Conservation (phyloP, 2,888 invertebrate species). For the Drosophila neonasuta region DNA sequence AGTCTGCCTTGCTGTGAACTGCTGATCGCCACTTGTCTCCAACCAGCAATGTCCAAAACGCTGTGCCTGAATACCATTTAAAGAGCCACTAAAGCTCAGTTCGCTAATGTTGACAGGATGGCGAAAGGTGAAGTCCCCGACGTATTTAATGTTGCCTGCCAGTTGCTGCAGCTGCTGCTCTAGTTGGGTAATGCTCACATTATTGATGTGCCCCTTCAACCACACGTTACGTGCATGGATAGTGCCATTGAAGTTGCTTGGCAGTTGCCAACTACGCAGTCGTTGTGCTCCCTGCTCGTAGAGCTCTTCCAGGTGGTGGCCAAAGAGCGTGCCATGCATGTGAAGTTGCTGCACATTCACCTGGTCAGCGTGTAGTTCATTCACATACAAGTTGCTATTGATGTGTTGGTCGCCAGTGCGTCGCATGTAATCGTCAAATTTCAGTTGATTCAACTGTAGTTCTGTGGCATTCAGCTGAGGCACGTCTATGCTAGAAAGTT, state of each 20-base stretch:
- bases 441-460: constrained; percentile 43
- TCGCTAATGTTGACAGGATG: constrained; percentile 79
- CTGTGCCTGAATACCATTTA: constrained; percentile 81
- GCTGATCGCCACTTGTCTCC: constrained; percentile 77
- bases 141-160: constrained; percentile 77
- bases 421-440: constrained; percentile 58
- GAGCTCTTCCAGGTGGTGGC: constrained; percentile 52
- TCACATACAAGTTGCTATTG: constrained; percentile 58
- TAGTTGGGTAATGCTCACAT: constrained; percentile 58
- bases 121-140: constrained; percentile 75
- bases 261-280: constrained; percentile 53
- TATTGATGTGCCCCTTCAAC: constrained; percentile 74
- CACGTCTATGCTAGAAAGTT: constrained; percentile 78
- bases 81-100: constrained; percentile 80
- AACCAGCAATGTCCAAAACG: constrained; percentile 82
- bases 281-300: constrained; percentile 56
- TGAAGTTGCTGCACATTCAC: constrained; percentile 63
- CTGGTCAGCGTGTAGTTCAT: constrained; percentile 47
- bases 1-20: constrained; percentile 76
- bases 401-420: constrained; percentile 60
- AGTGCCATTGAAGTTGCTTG: constrained; percentile 71
- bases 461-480: constrained; percentile 41
- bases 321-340: constrained; percentile 67
- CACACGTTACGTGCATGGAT: constrained; percentile 80
- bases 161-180: constrained; percentile 73